These are phyloP conservation scores for Rhineura floridana DNA, from an alignment of 2,113 vertebrate species.

Conservation along the genomic window DNA sequence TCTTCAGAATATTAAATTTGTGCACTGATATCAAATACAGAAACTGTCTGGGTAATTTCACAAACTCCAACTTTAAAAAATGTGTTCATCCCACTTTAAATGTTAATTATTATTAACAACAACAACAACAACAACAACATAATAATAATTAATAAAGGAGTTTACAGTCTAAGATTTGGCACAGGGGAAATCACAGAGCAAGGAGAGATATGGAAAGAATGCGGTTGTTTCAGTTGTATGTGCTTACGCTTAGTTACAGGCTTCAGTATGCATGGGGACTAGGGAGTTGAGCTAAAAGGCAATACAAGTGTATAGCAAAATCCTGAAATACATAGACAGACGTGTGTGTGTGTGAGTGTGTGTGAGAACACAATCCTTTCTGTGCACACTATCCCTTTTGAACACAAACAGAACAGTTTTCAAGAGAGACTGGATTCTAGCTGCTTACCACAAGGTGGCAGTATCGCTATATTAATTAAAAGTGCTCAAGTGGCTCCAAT, in stretches of 20 bases:
- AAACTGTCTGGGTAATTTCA: too few species aligned
- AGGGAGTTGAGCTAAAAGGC: not conserved
- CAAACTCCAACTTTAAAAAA: too few species aligned
- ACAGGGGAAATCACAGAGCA: not conserved
- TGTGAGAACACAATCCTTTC: too few species aligned
- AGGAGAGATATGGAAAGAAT: not conserved
- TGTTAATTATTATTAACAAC: not conserved
- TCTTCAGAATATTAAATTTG: too few species aligned
- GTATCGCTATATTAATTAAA: constrained; percentile 43
- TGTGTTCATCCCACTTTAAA: too few species aligned
- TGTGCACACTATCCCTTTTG: not conserved
- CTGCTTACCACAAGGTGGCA: constrained; percentile 71
- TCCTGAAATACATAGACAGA: too few species aligned
- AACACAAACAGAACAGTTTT: too few species aligned
- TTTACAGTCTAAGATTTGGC: not conserved
- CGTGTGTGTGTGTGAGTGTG: too few species aligned
- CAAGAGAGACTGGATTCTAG: constrained; percentile 14
- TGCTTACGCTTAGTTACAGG: too few species aligned
- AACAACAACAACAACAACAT: too few species aligned
- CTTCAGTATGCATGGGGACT: not conserved
- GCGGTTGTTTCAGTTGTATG: not conserved
- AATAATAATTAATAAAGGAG: too few species aligned
- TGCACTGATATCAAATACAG: too few species aligned
- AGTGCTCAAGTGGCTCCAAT: not conserved
- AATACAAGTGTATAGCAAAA: not conserved